phyloP scores from a whole-genome alignment of 2,113 vertebrate genomes.

The Labrus mixtus region DNA sequence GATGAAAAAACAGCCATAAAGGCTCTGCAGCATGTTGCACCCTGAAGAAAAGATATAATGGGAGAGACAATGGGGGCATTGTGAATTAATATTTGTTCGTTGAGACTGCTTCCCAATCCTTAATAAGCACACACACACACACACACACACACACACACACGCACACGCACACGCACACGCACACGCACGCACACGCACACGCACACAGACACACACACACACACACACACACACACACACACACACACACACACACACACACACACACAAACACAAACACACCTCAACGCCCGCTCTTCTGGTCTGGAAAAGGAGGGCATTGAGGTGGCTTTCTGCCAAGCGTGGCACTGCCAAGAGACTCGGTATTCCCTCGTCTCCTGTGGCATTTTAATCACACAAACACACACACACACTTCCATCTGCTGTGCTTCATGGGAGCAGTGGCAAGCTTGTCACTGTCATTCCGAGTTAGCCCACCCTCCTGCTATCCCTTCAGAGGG shows the following conservation, averaged over 20 bases:
- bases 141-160: not conserved
- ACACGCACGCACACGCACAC: no score
- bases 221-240: conserved; percentile 34
- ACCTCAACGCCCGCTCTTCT: conserved; percentile 53
- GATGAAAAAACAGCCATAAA: conserved; percentile 55
- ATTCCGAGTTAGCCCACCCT: conserved; percentile 71
- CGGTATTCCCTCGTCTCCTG: conserved; percentile 63
- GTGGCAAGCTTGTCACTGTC: conserved; percentile 75
- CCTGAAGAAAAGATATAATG: conserved; percentile 45
- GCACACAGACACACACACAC: conserved; percentile 44
- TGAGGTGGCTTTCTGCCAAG: conserved; percentile 69
- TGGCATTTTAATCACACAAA: conserved; percentile 71
- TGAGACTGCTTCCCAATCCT: conserved; percentile 29
- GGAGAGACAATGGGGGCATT: conserved; percentile 52
- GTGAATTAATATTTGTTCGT: conserved; percentile 62
- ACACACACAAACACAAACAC: conserved; percentile 37
- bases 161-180: conserved; percentile 45
- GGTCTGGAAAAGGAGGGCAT: conserved; percentile 70
- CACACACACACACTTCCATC: conserved; percentile 57
- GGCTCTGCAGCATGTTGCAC: conserved; percentile 31
- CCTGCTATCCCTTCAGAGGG: conserved; percentile 54
- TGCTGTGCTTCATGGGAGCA: conserved; percentile 68
- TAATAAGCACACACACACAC: conserved; percentile 30
- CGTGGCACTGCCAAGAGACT: conserved; percentile 70
- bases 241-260: no score